Evolutionary conservation across 2,113 vertebrate genomes (phyloP), one percentile per base, ranked within the genome.

Genomic region (Platichthys stellatus): DNA sequence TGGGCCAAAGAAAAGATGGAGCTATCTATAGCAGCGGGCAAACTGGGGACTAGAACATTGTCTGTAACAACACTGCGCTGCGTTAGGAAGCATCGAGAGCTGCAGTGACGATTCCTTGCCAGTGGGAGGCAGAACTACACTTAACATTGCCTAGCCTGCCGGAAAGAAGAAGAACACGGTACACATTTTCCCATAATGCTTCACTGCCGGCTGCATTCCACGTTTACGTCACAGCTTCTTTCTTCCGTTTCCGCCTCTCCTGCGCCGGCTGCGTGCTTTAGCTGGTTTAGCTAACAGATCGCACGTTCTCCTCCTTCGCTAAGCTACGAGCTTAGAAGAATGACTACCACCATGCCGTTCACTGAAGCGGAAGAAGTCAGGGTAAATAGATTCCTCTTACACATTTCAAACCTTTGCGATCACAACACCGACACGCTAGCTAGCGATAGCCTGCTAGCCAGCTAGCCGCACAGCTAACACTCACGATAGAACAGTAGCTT

Each of bases 301-400:
- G 43, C 15, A 12, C 5, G 2, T 66, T 63, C 24, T 65, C 3
- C 4, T 53, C 17, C 71, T 74, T 83, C n/a, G 26, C 18, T 18
- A 31, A 31, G 31, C 31, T 31, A 20, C 47, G 1, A 70, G 2
- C 24, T 72, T 43, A 66, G 59, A 81, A 17, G 21, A 20, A 58
- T 47, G 38, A 18, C 0, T 12, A 14, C 0, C 69, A 86, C 2
- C 56, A 93, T 93, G 92, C 92, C 93, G 2, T 95, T 89, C 62
- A 91, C 86, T 45, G 81, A 80, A 0, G 93, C 95, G 0, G 94
- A 94, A 0, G 94, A 94, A 0, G 92, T 82, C 1, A 91, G 31
- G 31, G 76, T 69, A 12, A 0, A 67, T 0, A 5, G 69, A 23
- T 12, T 21, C 20, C 6, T n/a, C 4, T 8, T 2, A 0, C 1